These are phyloP conservation scores for Heloderma charlesbogerti DNA, from an alignment of 2,113 vertebrate species.

Conservation along the genomic window DNA sequence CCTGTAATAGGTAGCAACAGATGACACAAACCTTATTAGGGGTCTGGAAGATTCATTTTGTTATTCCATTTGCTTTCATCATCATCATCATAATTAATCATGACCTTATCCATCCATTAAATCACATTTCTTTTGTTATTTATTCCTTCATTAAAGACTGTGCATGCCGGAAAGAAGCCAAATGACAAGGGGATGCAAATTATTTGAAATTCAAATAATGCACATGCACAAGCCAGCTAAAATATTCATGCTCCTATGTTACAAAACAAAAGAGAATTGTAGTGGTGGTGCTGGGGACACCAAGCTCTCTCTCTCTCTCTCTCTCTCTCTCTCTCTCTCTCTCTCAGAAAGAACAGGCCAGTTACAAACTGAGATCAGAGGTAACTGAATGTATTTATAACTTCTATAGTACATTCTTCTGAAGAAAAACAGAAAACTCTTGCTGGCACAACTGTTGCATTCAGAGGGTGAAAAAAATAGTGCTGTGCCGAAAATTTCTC, in stretches of 20 bases:
- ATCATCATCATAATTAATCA: too few species aligned
- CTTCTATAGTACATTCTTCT: constrained; percentile 4
- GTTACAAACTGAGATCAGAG: background rate
- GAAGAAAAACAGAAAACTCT: constrained; percentile 31
- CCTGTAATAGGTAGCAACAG: background rate
- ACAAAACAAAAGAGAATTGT: background rate
- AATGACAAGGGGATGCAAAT: background rate
- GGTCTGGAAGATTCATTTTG: background rate
- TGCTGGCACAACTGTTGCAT: constrained; percentile 1
- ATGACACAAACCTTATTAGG: background rate
- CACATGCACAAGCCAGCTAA: background rate
- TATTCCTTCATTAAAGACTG: background rate
- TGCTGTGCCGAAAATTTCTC: too few species aligned
- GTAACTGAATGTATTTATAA: background rate
- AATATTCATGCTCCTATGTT: background rate
- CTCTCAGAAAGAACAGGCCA: background rate
- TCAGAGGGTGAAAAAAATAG: constrained; percentile 31
- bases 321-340: too few species aligned
- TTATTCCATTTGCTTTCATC: background rate
- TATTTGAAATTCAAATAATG: too few species aligned
- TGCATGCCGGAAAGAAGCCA: background rate
- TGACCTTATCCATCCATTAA: too few species aligned
- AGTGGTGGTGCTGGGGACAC: background rate
- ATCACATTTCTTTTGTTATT: too few species aligned
- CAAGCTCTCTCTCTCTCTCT: too few species aligned